Base-by-base conservation (phyloP, 37 sponge, comb jelly and placozoan genomes). In the Aphrocallistes beatrix region DNA sequence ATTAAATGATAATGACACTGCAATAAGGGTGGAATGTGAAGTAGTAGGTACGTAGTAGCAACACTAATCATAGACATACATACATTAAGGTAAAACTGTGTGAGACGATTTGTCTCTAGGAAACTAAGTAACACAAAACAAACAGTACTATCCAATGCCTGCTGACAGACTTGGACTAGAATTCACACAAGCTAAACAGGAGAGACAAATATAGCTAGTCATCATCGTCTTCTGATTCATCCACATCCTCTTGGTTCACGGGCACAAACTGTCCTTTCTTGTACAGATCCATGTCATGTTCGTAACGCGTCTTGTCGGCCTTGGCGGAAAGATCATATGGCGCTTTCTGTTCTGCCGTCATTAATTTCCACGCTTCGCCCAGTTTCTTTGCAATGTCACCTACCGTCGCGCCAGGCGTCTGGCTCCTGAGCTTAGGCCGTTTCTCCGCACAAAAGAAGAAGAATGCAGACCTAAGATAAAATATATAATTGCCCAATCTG, bases 261-360 rank as follows among this genome's bases (percentile, higher is more conserved):
- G 75, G 75, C 3, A 60, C 50, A 10, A 86, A 86, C 13, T 39
- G 86, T 1, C 86, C 86, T 0, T 38, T 50, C 32, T 42, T 75
- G 82, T 81, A 86, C 9, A 81, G 82, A 9, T 36, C 23, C 47
- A 86, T 34, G 13, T 86, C 82, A 23, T 81, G 81, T 10, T 86
- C 86, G 23, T 86, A 86, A 23, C 86, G 86, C 17, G 83, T 51
- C 37, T 87, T 87, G 84, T 87, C 88, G 10, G 51, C 83, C 48
- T 37, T 84, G 17, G 88, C 88, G 28, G 50, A 30, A 23, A 83
- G 38, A 23, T 87, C 88, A 30, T 45, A 87, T 0, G 88, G 88
- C 36, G 38, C 47, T 36, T 87, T 87, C 36, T 87, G 88, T 38
- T 45, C 39, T 51, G 88, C 39, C 23, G 51, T 87, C 88, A 87